Base-by-base conservation (phyloP, 2,888 invertebrate genomes). In the Andrena hattorfiana region DNA sequence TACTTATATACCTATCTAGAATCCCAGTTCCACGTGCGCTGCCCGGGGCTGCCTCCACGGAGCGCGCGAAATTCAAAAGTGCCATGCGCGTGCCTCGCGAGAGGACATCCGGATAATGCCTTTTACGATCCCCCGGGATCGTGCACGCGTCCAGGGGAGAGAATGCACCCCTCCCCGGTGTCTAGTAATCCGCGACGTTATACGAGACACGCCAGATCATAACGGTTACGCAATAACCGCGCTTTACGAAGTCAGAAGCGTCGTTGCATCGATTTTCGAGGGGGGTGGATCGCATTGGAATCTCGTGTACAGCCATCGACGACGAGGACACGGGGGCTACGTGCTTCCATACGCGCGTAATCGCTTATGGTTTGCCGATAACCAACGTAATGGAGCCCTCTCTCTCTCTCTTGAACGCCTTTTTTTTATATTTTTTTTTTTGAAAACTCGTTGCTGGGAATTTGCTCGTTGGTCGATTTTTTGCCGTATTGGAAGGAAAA, bases 281-380 rank as follows among this genome's bases (percentile, higher is more conserved):
- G 28, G n/a, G 20, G n/a, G 16, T 72, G 64, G 7, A 51, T 26
- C 13, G 32, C 35, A 56, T 49, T 28, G 66, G 68, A 74, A 74
- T 70, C 74, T 62, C 42, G 49, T 23, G 75, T 26, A 75, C 59
- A 30, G 30, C 30, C 48, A 54, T 42, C 23, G 16, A 48, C 66
- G 10, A 26, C 23, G 23, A 66, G 42, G 69, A 69, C 59, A 13
- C 26, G 26, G 26, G 35, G 20, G 20, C 32, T 32, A 26, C 23
- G 64, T 28, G 80, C 23, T 78, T 32, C 63, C 80, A 60, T 49
- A 70, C 79, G 49, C 64, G 70, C 51, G 23, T 56, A 66, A 70
- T 79, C 79, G 80, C 66, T 80, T 80, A 80, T 66, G 66, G 80
- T 79, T 80, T 60, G 23, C 56, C 81, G 72, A 80, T 80, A 80